Conservation (phyloP, 2,888 invertebrate genomes). For the Oegoconia quadripuncta region DNA sequence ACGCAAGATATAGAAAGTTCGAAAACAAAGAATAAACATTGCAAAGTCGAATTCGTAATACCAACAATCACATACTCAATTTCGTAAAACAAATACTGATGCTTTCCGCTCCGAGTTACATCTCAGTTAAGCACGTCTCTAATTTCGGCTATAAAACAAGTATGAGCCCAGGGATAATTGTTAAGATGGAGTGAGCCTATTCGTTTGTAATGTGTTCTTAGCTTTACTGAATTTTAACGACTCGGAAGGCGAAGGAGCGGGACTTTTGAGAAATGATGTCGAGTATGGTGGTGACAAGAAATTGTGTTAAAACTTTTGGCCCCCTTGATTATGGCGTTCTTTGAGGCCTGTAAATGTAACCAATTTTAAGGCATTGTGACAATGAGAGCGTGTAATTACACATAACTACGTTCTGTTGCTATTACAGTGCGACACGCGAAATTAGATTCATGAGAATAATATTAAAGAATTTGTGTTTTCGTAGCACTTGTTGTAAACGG, state of each 20-base stretch:
- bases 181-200: slow-evolving; percentile 40
- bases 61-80: slow-evolving; percentile 46
- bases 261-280: slow-evolving; percentile 9
- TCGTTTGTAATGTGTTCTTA: slow-evolving; percentile 46
- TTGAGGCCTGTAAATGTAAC: slow-evolving; percentile 16
- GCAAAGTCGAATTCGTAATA: slow-evolving; percentile 28
- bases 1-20: slow-evolving; percentile 27
- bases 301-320: slow-evolving; percentile 37
- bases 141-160: slow-evolving; percentile 44
- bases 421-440: no score
- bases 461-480: not conserved
- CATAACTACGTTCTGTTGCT: no score
- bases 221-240: slow-evolving; percentile 52
- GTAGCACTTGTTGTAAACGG: no score
- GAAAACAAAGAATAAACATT: slow-evolving; percentile 30
- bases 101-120: slow-evolving; percentile 14
- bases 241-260: slow-evolving; percentile 5
- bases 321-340: slow-evolving; percentile 14
- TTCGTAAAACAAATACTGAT: slow-evolving; percentile 34
- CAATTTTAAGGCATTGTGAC: slow-evolving; percentile 12
- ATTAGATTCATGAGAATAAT: no score
- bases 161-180: slow-evolving; percentile 45
- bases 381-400: slow-evolving; percentile 10
- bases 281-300: slow-evolving; percentile 25
- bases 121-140: slow-evolving; percentile 19